Conservation (phyloP, 2,888 invertebrate genomes). For the Dyspetes luteomarginatus region DNA sequence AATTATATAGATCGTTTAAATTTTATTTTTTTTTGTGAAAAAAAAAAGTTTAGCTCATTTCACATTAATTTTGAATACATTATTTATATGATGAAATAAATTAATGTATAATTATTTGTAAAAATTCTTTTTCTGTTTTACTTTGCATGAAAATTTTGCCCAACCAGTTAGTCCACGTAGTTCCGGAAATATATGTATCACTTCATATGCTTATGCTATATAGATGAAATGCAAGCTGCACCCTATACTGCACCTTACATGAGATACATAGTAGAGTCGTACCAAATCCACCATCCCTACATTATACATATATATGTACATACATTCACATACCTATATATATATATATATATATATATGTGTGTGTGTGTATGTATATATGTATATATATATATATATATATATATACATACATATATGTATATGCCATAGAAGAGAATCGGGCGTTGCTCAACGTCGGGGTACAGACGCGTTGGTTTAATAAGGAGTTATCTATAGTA, state of each 20-base stretch:
- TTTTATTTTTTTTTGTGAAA: no score
- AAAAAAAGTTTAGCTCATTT: no score
- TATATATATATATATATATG: background rate
- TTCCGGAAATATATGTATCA: constrained; percentile 33
- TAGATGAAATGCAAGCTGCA: constrained; percentile 51
- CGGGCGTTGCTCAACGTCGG: constrained; percentile 67
- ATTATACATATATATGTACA: constrained; percentile 16
- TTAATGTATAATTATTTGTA: background rate
- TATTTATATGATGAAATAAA: no score
- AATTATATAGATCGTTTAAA: no score
- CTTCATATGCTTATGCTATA: constrained; percentile 30
- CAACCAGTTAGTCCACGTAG: constrained; percentile 15
- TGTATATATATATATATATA: background rate
- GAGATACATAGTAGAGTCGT: constrained; percentile 34
- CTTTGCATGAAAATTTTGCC: background rate
- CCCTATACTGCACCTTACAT: constrained; percentile 40
- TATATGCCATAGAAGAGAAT: constrained; percentile 26
- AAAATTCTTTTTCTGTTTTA: background rate
- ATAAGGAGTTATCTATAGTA: constrained; percentile 85
- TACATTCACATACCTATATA: no score
- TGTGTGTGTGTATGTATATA: background rate
- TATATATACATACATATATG: background rate
- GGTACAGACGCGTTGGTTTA: constrained; percentile 80
- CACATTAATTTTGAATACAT: no score
- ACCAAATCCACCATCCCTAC: constrained; percentile 25